Base-by-base conservation (phyloP, 2,797 vertebrate species). In the Syngnathus rostellatus region DNA sequence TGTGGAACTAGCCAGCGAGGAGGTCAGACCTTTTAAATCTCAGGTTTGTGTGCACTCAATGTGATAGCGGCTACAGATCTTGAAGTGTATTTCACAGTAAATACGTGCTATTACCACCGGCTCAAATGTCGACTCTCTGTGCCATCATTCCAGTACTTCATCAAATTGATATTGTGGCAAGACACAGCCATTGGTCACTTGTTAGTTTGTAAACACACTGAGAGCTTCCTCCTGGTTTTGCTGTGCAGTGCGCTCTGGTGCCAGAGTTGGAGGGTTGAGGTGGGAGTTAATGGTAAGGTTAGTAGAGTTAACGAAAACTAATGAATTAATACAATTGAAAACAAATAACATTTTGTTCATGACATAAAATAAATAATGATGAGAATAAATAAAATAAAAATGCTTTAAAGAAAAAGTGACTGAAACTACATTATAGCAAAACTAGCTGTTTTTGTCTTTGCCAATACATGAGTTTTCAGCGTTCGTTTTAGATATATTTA, bases 131-230 rank as follows among this genome's bases (percentile, higher is more conserved):
- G 66, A 77, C 71, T 79, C 72, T 60, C 69, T 63, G 72, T 74
- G 72, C 75, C 76, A 68, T 75, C 63, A 55, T 79, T 81, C 71
- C 73, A 31, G 73, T 74, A 85, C 76, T 85, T 82, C 81, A 81
- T 86, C 79, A 86, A 82, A 85, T 86, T 82, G 73, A 83, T 84
- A 84, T 82, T 86, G 80, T 81, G 81, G 77, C 79, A 80, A 85
- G 82, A 39, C 74, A 83, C 76, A 68, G 72, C 54, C 77, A 72
- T 70, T 73, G 66, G 71, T 80, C 73, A 80, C 75, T 81, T 60
- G 75, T 80, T 78, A 77, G 74, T 82, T 79, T 68, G 62, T 78
- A 83, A 86, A 84, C 77, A 79, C 71, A 73, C 68, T 62, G 66
- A 50, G 67, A 77, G 45, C 66, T 66, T 59, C 58, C 78, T 79